phyloP scores from a whole-genome alignment of 1,140 invertebrate species.

The Drosophila serrata region DNA sequence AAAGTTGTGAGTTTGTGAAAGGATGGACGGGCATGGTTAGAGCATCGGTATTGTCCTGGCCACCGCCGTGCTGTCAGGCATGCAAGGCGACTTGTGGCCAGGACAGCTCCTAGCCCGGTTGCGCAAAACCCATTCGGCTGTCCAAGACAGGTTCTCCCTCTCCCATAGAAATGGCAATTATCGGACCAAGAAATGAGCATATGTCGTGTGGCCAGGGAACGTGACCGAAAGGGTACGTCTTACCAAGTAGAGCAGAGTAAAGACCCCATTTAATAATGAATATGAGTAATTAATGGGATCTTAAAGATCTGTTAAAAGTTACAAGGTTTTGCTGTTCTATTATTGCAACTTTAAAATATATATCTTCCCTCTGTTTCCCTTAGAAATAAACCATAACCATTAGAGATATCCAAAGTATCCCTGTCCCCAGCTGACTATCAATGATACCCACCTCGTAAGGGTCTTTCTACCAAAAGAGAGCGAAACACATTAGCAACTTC shows the following conservation, averaged over 20 bases:
- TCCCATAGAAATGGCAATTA: conserved; percentile 31
- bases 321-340: background rate
- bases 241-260: background rate
- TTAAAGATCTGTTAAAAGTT: background rate
- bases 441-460: conserved; percentile 3
- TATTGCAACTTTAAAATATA: background rate
- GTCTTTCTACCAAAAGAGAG: background rate
- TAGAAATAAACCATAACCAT: background rate
- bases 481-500: conserved; percentile 75
- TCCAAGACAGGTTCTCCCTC: conserved; percentile 22
- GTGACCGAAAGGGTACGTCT: conserved; percentile 30
- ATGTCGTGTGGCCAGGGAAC: conserved; percentile 36
- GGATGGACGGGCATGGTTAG: conserved; percentile 18
- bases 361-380: background rate
- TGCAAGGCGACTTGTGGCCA: conserved; percentile 21
- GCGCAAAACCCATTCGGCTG: conserved; percentile 39
- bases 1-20: conserved; percentile 49
- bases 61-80: conserved; percentile 21
- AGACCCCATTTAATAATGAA: background rate
- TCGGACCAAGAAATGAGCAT: conserved; percentile 44
- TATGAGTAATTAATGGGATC: too few relatives aligned
- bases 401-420: background rate
- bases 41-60: conserved; percentile 24
- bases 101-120: conserved; percentile 25
- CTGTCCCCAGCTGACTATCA: conserved; percentile 20